Percentiles rank a stretch among this genome's conserved stretches.
phyloP scores from a whole-genome alignment of 2,888 invertebrate genomes.

The Drosophila yooni region DNA sequence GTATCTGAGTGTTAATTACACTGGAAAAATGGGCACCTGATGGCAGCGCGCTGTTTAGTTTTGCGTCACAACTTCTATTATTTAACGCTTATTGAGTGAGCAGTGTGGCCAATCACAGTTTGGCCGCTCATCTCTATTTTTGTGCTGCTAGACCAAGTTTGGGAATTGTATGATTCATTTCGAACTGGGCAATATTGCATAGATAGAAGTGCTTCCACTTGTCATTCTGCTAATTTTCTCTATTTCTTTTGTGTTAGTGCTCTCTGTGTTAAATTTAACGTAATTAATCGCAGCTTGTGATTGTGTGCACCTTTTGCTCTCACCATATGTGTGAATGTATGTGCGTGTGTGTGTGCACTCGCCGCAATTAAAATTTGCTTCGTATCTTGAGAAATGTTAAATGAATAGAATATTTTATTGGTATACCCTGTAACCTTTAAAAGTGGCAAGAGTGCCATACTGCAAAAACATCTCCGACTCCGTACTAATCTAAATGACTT shows the following conservation, averaged over 20 bases:
- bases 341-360: conserved; percentile 12
- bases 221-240: conserved; percentile 22
- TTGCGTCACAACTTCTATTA: not conserved
- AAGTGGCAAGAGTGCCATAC: not conserved
- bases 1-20: not conserved
- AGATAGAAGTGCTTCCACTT: conserved; percentile 62
- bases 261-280: conserved; percentile 24
- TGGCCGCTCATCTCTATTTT: conserved; percentile 42
- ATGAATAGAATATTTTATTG: conserved; percentile 18
- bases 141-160: conserved; percentile 34
- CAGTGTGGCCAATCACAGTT: conserved; percentile 24
- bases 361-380: conserved; percentile 16
- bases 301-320: conserved; percentile 5
- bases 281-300: conserved; percentile 42
- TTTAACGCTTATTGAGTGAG: not conserved
- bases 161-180: conserved; percentile 49
- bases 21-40: not conserved
- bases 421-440: not conserved
- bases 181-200: conserved; percentile 45
- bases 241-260: not conserved
- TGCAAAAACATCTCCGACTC: not conserved
- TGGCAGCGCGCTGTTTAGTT: not conserved
- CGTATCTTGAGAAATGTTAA: conserved; percentile 17
- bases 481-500: not conserved
- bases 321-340: not conserved